Conservation (phyloP, 2,113 vertebrate species). For the Hypomesus transpacificus region DNA sequence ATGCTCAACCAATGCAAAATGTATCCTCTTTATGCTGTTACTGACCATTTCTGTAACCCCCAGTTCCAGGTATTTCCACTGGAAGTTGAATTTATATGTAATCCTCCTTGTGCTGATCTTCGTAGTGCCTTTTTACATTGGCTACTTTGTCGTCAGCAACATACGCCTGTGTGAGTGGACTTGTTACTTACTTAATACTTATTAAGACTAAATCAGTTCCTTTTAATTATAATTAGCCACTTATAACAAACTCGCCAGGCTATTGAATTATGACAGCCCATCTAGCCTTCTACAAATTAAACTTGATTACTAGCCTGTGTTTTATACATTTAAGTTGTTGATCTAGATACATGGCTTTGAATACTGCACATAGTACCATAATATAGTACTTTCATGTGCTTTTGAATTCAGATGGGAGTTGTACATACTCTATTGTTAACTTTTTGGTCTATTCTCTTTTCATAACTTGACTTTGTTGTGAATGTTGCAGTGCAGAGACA, state of each 20-base stretch:
- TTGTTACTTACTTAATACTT: background rate
- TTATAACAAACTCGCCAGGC: too few species aligned
- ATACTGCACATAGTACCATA: too few species aligned
- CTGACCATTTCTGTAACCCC: slow-evolving; percentile 28
- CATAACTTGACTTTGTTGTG: background rate
- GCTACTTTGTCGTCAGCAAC: slow-evolving; percentile 98
- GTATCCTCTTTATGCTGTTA: background rate
- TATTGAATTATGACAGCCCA: too few species aligned
- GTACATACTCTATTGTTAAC: background rate
- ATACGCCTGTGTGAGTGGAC: slow-evolving; percentile 90
- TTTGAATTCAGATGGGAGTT: background rate
- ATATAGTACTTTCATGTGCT: too few species aligned
- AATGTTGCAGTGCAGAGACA: slow-evolving; percentile 84
- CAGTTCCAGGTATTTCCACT: slow-evolving; percentile 98
- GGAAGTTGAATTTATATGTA: slow-evolving; percentile 96
- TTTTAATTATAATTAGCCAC: too few species aligned
- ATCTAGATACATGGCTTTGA: too few species aligned
- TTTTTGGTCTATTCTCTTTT: background rate
- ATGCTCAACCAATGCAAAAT: background rate
- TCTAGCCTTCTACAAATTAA: too few species aligned
- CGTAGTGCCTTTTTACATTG: slow-evolving; percentile 98
- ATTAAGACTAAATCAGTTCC: too few species aligned
- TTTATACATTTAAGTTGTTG: too few species aligned
- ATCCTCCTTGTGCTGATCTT: slow-evolving; percentile 95
- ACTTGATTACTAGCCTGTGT: too few species aligned